These are phyloP conservation scores for Chydorus sphaericus DNA, from an alignment of 2,888 invertebrate species.

Conservation along the genomic window DNA sequence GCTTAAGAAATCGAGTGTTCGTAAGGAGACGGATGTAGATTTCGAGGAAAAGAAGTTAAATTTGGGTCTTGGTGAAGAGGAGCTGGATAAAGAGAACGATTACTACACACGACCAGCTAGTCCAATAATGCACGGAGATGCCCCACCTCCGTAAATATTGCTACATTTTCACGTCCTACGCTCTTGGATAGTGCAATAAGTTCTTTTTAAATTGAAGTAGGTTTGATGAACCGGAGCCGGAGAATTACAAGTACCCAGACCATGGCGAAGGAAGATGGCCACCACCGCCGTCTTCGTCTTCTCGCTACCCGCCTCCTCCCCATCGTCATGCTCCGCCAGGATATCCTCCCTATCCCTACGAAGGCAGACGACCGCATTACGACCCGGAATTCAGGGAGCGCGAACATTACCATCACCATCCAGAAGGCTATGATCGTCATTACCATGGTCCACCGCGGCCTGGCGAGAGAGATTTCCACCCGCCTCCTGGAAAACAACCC, in stretches of 20 bases:
- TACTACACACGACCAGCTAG: conserved; percentile 54
- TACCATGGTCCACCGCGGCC: not conserved
- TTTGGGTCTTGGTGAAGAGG: conserved; percentile 60
- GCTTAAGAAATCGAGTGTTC: conserved; percentile 76
- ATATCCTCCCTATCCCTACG: conserved; percentile 6
- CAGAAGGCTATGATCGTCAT: conserved; percentile 4
- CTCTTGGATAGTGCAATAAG: too few species aligned
- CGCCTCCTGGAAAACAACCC: not conserved
- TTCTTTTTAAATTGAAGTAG: not conserved
- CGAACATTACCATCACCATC: not conserved
- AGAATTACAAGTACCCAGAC: conserved; percentile 3
- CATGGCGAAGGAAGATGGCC: conserved; percentile 3
- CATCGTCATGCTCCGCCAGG: conserved; percentile 4
- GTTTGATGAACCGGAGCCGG: conserved; percentile 3
- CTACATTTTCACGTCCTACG: too few species aligned
- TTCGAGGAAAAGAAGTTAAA: conserved; percentile 93
- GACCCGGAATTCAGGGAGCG: not conserved
- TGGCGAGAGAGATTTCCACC: conserved; percentile 5
- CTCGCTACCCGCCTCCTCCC: not conserved
- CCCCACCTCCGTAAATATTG: not conserved
- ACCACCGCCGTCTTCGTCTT: not conserved
- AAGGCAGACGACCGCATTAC: not conserved
- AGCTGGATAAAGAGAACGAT: conserved; percentile 54
- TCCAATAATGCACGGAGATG: conserved; percentile 28
- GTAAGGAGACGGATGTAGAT: conserved; percentile 88